These are phyloP conservation scores for Haemorhous mexicanus DNA, from an alignment of 2,113 vertebrate genomes.

Conservation along the genomic window DNA sequence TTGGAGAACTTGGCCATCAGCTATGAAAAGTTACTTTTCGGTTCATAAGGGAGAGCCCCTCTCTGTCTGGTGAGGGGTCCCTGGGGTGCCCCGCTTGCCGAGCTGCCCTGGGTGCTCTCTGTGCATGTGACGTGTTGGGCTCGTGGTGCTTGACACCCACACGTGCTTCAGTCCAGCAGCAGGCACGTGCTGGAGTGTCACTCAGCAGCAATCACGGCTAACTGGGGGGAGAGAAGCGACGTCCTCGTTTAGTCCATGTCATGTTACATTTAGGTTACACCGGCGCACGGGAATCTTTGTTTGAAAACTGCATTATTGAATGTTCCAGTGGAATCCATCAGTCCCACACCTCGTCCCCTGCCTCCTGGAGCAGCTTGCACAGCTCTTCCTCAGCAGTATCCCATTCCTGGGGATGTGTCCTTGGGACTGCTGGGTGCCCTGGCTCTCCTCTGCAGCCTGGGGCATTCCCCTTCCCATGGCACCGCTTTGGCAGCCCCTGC, in stretches of 20 bases:
- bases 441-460: neutral
- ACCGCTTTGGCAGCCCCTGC: accelerated
- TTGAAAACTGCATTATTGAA: neutral
- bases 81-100: neutral
- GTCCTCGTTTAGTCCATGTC: slow-evolving; percentile 45
- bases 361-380: neutral
- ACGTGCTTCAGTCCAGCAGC: neutral
- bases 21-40: neutral
- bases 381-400: neutral
- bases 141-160: accelerated
- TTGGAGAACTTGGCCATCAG: neutral
- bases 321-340: neutral
- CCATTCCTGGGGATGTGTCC: neutral
- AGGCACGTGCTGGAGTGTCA: neutral
- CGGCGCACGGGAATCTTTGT: neutral
- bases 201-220: neutral
- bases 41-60: neutral
- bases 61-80: neutral
- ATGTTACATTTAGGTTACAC: slow-evolving; percentile 55
- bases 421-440: neutral
- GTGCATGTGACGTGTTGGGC: accelerated
- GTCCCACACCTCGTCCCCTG: accelerated
- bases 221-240: slow-evolving; percentile 26
- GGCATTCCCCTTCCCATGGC: accelerated
- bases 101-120: neutral